Conservation (phyloP, 2,797 vertebrate species). For the Eidolon dupreanum region DNA sequence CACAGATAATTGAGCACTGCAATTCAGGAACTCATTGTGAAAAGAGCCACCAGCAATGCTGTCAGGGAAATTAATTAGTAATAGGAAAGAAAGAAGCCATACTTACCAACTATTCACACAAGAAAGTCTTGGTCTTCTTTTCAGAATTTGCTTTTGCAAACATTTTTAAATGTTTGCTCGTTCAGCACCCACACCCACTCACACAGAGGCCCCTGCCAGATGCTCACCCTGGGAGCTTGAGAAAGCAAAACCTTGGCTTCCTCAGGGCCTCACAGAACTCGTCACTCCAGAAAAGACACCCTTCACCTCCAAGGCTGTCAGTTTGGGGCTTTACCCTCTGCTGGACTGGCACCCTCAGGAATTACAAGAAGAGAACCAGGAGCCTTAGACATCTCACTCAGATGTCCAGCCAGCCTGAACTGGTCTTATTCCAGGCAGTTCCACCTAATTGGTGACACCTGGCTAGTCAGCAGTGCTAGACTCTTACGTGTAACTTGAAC, state of each 20-base stretch:
- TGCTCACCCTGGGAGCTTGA: background rate
- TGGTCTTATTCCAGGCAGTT: background rate
- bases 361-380: background rate
- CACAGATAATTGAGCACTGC: conserved; percentile 63
- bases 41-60: conserved; percentile 43
- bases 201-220: background rate
- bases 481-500: background rate
- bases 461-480: background rate
- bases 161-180: background rate
- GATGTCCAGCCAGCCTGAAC: background rate
- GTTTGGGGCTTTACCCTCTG: background rate
- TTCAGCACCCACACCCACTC: background rate
- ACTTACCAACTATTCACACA: conserved; percentile 29
- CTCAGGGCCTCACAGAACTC: accelerated
- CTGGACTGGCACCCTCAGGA: background rate
- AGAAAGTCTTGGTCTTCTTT: conserved; percentile 4
- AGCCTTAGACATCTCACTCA: background rate
- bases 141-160: conserved; percentile 26
- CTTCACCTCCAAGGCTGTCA: accelerated
- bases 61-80: conserved; percentile 70
- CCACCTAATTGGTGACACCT: background rate
- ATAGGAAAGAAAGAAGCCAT: conserved; percentile 39
- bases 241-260: background rate
- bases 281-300: background rate
- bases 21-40: conserved; percentile 60